These are phyloP conservation scores for Anguilla anguilla DNA, from an alignment of 2,797 vertebrate species.

Conservation along the genomic window DNA sequence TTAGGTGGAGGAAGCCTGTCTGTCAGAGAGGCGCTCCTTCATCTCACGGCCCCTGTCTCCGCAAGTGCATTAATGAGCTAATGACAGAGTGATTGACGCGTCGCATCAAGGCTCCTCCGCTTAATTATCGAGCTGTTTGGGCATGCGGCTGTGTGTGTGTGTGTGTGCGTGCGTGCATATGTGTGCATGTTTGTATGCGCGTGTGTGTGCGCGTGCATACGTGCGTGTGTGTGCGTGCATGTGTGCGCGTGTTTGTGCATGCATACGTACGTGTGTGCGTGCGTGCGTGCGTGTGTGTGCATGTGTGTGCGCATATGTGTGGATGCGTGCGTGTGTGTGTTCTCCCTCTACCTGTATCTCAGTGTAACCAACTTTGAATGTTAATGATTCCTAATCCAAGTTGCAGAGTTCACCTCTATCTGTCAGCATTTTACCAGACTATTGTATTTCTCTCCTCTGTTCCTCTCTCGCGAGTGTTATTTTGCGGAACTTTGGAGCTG, in stretches of 20 bases:
- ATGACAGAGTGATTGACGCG: conserved; percentile 49
- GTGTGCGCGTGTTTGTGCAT: conserved; percentile 13
- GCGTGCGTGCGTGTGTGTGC: conserved; percentile 30
- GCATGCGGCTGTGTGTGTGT: conserved; percentile 30
- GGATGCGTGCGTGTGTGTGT: conserved; percentile 24
- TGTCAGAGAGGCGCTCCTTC: conserved; percentile 36
- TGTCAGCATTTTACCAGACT: conserved; percentile 43
- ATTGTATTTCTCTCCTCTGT: conserved; percentile 43
- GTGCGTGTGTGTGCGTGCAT: neutral
- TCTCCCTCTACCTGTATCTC: conserved; percentile 21
- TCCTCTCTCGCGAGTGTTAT: conserved; percentile 38
- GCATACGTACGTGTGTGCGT: neutral
- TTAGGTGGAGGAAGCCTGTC: conserved; percentile 33
- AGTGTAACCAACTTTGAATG: conserved; percentile 52
- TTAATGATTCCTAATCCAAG: conserved; percentile 58
- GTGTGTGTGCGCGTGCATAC: neutral
- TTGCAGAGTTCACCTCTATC: conserved; percentile 50
- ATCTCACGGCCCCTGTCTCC: conserved; percentile 30
- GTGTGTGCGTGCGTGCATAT: neutral
- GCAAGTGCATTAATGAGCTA: conserved; percentile 33
- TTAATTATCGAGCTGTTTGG: conserved; percentile 47
- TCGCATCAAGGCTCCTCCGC: conserved; percentile 37
- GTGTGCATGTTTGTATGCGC: neutral
- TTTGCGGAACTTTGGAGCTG: conserved; percentile 50
- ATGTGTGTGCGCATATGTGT: conserved; percentile 15